Conservation (phyloP, 2,888 invertebrate species). For the Idaea biselata region DNA sequence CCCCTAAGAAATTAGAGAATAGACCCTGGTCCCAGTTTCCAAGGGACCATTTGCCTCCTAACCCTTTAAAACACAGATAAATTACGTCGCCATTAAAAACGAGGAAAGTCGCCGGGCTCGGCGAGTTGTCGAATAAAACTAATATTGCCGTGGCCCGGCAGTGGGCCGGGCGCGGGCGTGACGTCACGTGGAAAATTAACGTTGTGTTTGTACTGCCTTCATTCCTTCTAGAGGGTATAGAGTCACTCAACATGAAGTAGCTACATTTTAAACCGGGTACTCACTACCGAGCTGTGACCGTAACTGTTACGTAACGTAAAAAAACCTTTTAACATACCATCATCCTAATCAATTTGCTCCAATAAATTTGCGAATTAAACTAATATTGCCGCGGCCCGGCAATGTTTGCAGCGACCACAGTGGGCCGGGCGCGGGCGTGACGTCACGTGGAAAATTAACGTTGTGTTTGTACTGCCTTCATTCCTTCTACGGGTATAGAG, state of each 20-base stretch:
- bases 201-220: conserved; percentile 12
- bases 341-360: no score
- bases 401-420: no score
- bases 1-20: no score
- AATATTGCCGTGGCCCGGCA: conserved; percentile 1
- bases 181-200: conserved; percentile 20
- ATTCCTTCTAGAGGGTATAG: neutral
- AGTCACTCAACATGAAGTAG: neutral
- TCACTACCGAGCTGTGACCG: no score
- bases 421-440: conserved; percentile 10
- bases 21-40: no score
- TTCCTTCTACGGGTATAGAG: neutral
- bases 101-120: neutral
- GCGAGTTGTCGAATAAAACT: neutral
- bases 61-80: conserved; percentile 24
- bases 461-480: conserved; percentile 12
- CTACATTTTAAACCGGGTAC: no score
- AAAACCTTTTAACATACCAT: no score
- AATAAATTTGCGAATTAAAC: conserved; percentile 1
- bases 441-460: conserved; percentile 19
- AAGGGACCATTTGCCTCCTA: no score
- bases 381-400: neutral
- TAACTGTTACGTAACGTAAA: no score
- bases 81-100: conserved; percentile 11
- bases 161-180: conserved; percentile 10